phyloP scores from a whole-genome alignment of 2,113 vertebrate genomes.

The Rana temporaria region DNA sequence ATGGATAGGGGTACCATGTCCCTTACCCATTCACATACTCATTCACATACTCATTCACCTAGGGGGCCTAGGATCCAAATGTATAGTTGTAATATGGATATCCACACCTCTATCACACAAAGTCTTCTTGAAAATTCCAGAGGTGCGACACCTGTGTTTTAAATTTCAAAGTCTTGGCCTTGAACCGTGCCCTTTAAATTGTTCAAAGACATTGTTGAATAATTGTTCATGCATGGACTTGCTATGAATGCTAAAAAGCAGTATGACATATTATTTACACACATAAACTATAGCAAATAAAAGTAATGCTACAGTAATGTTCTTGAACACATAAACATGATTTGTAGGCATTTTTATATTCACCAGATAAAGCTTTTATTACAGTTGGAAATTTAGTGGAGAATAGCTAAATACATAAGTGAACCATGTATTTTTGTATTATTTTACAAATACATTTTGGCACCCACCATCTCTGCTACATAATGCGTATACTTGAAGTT shows the following conservation, averaged over 20 bases:
- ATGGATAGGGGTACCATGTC: too few species aligned
- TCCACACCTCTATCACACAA: conserved; percentile 27
- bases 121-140: conserved; percentile 42
- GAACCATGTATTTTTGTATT: too few species aligned
- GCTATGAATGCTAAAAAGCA: conserved; percentile 39
- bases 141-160: conserved; percentile 52
- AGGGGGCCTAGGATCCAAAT: too few species aligned
- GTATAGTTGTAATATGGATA: conserved; percentile 45
- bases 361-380: too few species aligned
- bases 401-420: too few species aligned
- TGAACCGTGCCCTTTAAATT: conserved; percentile 50
- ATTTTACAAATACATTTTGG: too few species aligned
- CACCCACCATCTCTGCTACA: too few species aligned
- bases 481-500: too few species aligned
- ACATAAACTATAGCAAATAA: conserved; percentile 25
- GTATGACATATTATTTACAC: conserved; percentile 24
- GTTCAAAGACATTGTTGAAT: conserved; percentile 46
- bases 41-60: too few species aligned
- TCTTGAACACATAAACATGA: not conserved
- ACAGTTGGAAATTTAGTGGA: too few species aligned
- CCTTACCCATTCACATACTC: too few species aligned
- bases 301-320: conserved; percentile 5
- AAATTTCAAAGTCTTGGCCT: conserved; percentile 48
- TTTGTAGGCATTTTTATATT: not conserved
- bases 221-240: conserved; percentile 41